Evolutionary conservation across 1,140 invertebrate species (phyloP).

Genomic region (Nilaparvata lugens): DNA sequence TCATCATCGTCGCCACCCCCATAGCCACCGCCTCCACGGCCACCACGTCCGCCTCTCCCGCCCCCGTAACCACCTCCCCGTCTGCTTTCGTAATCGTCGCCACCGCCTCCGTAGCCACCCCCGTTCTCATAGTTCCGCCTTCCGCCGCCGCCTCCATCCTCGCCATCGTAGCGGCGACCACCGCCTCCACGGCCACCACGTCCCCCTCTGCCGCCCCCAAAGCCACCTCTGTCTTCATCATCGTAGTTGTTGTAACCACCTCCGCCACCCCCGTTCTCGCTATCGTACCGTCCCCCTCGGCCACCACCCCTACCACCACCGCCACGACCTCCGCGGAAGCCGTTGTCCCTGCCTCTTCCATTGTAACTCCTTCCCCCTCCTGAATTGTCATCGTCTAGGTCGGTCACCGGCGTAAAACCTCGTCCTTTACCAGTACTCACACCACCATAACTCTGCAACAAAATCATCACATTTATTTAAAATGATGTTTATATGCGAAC

Average conservation of each 20-base stretch:
- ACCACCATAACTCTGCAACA: neutral
- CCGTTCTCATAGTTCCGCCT: neutral
- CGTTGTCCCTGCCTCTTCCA: constrained; percentile 7
- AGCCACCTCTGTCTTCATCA: too few species aligned
- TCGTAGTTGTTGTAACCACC: too few species aligned
- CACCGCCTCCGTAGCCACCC: constrained; percentile 3
- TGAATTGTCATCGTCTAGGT: constrained; percentile 15
- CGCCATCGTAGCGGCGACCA: neutral
- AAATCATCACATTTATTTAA: too few species aligned
- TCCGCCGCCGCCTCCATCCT: neutral
- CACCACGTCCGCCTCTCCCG: constrained; percentile 14
- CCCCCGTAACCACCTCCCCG: constrained; percentile 16
- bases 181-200: constrained; percentile 2
- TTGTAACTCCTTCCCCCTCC: neutral
- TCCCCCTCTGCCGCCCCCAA: neutral
- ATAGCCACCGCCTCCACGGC: constrained; percentile 9
- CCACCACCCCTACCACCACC: constrained; percentile 10
- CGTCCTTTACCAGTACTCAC: constrained; percentile 12
- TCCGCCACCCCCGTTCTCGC: neutral
- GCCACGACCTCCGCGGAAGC: constrained; percentile 19
- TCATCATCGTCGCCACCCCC: neutral
- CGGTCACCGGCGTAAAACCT: constrained; percentile 23
- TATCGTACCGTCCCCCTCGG: neutral
- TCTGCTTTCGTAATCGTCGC: constrained; percentile 11
- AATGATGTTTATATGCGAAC: too few species aligned